Evolutionary conservation across 2,888 invertebrate genomes (phyloP).

Genomic region (Leptinotarsa haldemani): DNA sequence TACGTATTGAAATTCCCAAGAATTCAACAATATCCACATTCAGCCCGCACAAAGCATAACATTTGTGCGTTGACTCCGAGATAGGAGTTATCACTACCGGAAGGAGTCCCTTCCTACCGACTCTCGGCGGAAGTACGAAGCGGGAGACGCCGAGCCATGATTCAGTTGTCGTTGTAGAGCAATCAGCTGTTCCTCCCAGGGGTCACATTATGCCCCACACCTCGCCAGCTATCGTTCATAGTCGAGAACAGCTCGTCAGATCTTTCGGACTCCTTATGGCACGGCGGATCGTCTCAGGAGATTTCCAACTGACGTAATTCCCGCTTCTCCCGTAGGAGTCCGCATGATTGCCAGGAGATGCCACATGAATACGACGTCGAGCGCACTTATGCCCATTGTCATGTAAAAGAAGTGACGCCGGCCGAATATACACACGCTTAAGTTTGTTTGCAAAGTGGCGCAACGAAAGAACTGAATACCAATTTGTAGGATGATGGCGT

Average conservation of each 20-base stretch:
- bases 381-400: slow-evolving; percentile 60
- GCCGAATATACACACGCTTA: slow-evolving; percentile 46
- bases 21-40: slow-evolving; percentile 32
- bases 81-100: slow-evolving; percentile 43
- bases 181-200: slow-evolving; percentile 61
- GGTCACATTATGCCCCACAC: slow-evolving; percentile 63
- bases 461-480: slow-evolving; percentile 14
- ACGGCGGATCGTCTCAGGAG: slow-evolving; percentile 52
- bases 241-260: slow-evolving; percentile 54
- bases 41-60: slow-evolving; percentile 30
- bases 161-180: slow-evolving; percentile 61
- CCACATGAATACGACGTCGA: slow-evolving; percentile 62
- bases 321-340: slow-evolving; percentile 60
- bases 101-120: slow-evolving; percentile 39
- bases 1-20: slow-evolving; percentile 4
- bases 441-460: slow-evolving; percentile 42
- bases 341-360: slow-evolving; percentile 64
- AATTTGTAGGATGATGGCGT: background rate
- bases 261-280: slow-evolving; percentile 59
- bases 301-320: slow-evolving; percentile 63
- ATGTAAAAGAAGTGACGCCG: slow-evolving; percentile 54
- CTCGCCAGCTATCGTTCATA: slow-evolving; percentile 59
- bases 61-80: slow-evolving; percentile 36
- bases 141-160: slow-evolving; percentile 47
- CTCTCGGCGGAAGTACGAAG: slow-evolving; percentile 41